Percentiles rank a stretch among this genome's conserved stretches.
These are phyloP conservation scores for Xerus rutilus DNA, from an alignment of 2,797 vertebrate species.

Conservation along the genomic window DNA sequence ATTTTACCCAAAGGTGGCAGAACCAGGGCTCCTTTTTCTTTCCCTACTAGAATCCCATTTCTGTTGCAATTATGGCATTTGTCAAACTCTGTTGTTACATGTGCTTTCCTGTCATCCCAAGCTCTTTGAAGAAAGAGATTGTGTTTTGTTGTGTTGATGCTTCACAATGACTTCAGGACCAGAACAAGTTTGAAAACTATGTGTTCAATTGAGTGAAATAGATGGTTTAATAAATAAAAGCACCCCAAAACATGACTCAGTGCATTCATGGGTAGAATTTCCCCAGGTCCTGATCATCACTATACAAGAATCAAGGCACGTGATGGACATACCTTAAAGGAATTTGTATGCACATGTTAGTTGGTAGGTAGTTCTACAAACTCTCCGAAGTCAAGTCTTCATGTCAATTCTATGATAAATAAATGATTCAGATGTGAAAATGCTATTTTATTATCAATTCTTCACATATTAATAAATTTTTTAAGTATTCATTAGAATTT, in stretches of 20 bases:
- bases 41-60: background rate
- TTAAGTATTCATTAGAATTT: background rate
- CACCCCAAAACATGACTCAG: background rate
- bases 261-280: background rate
- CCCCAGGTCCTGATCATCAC: background rate
- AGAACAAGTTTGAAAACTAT: background rate
- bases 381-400: background rate
- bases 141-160: background rate
- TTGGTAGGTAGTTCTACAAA: background rate
- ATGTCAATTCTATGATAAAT: background rate
- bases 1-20: background rate
- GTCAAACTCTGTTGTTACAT: background rate
- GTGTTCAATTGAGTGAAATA: background rate
- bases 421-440: background rate
- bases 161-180: background rate
- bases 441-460: background rate
- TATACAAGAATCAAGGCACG: background rate
- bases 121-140: background rate
- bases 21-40: background rate
- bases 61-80: background rate
- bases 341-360: background rate
- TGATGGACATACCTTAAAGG: background rate
- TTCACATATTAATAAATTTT: background rate
- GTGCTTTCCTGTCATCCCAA: background rate
- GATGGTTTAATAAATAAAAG: background rate